Percentiles rank a stretch among this genome's conserved stretches.
These are phyloP conservation scores for Aegotheles bennettii DNA, from an alignment of 2,113 vertebrate genomes.

Conservation along the genomic window DNA sequence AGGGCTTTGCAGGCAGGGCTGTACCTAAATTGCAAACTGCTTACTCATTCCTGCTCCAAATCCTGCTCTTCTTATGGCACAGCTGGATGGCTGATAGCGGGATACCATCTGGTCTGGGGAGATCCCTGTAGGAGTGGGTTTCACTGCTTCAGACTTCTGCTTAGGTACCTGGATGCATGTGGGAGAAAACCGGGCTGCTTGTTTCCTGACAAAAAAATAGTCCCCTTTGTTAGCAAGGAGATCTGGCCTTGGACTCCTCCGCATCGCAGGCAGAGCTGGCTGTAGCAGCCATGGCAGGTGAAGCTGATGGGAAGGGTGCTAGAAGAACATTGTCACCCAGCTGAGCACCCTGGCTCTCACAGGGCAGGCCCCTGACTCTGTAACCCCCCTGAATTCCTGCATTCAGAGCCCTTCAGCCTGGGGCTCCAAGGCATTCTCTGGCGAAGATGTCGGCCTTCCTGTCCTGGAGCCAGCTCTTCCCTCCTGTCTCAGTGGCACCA, in stretches of 20 bases:
- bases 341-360: neutral
- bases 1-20: neutral
- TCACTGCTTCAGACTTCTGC: neutral
- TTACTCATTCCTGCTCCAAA: slow-evolving; percentile 34
- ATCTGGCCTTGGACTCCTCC: neutral
- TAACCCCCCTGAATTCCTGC: neutral
- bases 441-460: neutral
- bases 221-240: neutral
- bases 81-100: rapidly evolving
- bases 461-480: neutral
- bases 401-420: neutral
- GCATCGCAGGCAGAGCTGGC: neutral
- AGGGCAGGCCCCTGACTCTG: neutral
- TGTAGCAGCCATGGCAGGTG: neutral
- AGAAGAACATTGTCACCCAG: rapidly evolving
- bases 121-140: neutral
- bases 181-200: neutral
- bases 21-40: neutral
- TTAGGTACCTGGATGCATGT: neutral
- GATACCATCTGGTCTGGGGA: neutral
- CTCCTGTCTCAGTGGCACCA: neutral
- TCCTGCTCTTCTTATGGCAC: neutral
- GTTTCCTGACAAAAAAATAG: neutral
- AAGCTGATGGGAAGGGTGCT: neutral
- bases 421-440: neutral